Evolutionary conservation across 2,113 vertebrate genomes (phyloP), one percentile per base, ranked within the genome.

Genomic region (Colaptes auratus): DNA sequence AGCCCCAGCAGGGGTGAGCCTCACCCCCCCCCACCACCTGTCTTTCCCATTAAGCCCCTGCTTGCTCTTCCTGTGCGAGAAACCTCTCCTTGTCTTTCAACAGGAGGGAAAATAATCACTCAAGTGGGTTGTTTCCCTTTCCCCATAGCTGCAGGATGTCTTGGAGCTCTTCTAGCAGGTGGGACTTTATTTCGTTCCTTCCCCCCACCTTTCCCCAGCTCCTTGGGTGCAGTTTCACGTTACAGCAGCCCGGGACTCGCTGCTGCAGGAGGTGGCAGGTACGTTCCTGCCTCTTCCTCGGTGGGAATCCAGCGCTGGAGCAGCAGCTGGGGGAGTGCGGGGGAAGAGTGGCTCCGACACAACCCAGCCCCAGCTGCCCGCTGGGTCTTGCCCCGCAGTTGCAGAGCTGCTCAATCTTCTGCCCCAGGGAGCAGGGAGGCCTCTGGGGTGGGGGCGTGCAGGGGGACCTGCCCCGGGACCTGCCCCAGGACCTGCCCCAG

Each of bases 231-330:
- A 84, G 95, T 94, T 85, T 95, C 85, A 89, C 42, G 0, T 96
- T 95, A 63, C 95, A 95, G 80, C 53, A 1, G 4, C 35, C 0
- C 8, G 82, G 89, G 72, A 73, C 86, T 92, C 6, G 83, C 95
- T 69, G 89, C 92, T 74, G 78, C 92, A 89, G 94, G 95, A 91
- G 88, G 86, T 73, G 83, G 94, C 94, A 92, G 95, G 94, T 95
- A 91, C 16, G 10, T 95, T 95, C 95, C 94, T 93, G 95, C 88
- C 92, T 85, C 92, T 88, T 84, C 84, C 90, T 44, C 0, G 2
- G 35, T 12, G 67, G 90, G 95, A 86, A 94, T 91, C 81, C 82
- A 13, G 73, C 19, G 0, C 50, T 52, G 50, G 23, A 52, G 50
- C n/a, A n/a, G n/a, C 50, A 52, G 50, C 50, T 24, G 8, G 39